Evolutionary conservation across 2,888 invertebrate genomes (phyloP), one percentile per base, ranked within the genome.

Genomic region (Microctonus brassicae): DNA sequence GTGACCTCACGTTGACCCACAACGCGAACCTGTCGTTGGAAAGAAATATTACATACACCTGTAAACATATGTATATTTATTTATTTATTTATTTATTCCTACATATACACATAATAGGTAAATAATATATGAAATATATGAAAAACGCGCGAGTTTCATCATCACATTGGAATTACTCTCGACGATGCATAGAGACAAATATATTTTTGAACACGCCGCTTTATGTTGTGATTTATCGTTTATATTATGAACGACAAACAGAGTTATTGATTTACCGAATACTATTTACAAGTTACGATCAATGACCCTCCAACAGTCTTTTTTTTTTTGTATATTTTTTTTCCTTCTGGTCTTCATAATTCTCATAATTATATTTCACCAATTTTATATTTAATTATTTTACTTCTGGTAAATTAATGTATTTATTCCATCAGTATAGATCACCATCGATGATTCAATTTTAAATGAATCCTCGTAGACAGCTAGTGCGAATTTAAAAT

Each of bases 231-330:
- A 66, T 66, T 66, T 66, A 66, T 66, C 24, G 36, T 57, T 39
- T 39, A 66, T 57, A 55, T 66, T 64, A 22, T 26, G 36, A 57
- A 29, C 64, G 53, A 64, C 64, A 53, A 64, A 34, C 53, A 39
- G 57, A 66, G 57, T 66, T 39, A 39, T n/a, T 71, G 60, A 71
- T 71, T 66, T 71, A 66, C 66, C 36, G 55, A 29, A 60, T 62
- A 57, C n/a, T 53, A 26, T 13, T 62, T 42, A 39, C 55, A 29
- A 9, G 39, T 53, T 29, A 33, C 55, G 71, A 66, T 66, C 66
- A 53, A 66, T 66, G 66, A 71, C 71, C 71, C 47, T 47, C 26
- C 20, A n/a, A 4, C 20, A 13, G 22, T 34, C 39, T 64, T 24
- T 68, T 68, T 26, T 39, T n/a, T n/a, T n/a, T n/a, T n/a, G n/a